phyloP scores from a whole-genome alignment of 2,797 vertebrate genomes.

The Anguilla anguilla region DNA sequence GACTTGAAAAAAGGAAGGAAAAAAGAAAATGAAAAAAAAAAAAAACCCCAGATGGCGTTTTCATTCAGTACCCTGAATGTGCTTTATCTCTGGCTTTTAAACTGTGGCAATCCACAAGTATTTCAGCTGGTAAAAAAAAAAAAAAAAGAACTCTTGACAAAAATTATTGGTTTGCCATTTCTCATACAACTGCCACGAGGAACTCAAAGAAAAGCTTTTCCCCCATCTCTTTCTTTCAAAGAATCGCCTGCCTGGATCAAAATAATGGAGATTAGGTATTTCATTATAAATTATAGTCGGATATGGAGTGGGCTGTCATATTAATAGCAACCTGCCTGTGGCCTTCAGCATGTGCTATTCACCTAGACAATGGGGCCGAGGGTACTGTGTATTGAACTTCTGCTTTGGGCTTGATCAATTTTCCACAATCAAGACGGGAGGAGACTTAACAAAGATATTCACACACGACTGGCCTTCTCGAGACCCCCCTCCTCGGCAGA shows the following conservation, averaged over 20 bases:
- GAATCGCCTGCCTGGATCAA: conserved; percentile 90
- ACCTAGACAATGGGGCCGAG: conserved; percentile 83
- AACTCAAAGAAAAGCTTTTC: conserved; percentile 85
- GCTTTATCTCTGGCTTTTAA: conserved; percentile 99
- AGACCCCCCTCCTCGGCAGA: conserved; percentile 56
- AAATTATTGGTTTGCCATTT: conserved; percentile 99
- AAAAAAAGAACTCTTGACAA: conserved; percentile 91
- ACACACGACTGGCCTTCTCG: conserved; percentile 82
- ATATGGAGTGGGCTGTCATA: conserved; percentile 90
- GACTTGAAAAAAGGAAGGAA: conserved; percentile 97
- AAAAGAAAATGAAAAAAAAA: conserved; percentile 90
- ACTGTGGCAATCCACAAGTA: conserved; percentile 97
- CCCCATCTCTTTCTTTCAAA: conserved; percentile 66
- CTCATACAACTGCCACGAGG: conserved; percentile 92
- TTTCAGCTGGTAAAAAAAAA: conserved; percentile 86
- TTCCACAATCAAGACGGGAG: conserved; percentile 88
- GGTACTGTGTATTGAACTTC: conserved; percentile 86
- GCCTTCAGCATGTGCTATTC: conserved; percentile 85
- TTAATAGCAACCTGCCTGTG: conserved; percentile 90
- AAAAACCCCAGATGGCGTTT: conserved; percentile 98
- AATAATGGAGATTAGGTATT: conserved; percentile 94
- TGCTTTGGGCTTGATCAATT: conserved; percentile 90
- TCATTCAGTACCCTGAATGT: conserved; percentile 98
- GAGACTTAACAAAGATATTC: conserved; percentile 82
- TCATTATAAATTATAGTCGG: conserved; percentile 94